phyloP scores from a whole-genome alignment of 1,140 invertebrate species.

The Dryas iulia region DNA sequence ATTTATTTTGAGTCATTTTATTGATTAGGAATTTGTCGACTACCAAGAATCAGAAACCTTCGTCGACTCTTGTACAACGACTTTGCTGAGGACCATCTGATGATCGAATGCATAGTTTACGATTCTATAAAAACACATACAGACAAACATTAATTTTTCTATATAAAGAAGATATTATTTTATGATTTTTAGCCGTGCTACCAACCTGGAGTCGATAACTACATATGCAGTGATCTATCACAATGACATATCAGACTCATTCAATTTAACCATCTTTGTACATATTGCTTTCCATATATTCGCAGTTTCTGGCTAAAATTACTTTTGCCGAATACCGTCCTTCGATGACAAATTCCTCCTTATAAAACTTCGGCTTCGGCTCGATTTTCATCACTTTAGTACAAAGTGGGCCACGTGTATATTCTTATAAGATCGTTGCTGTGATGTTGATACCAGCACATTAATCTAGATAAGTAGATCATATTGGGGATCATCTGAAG shows the following conservation, averaged over 20 bases:
- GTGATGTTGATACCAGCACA: constrained; percentile 23
- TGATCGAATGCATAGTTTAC: too few relatives aligned
- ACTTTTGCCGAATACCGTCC: constrained; percentile 5
- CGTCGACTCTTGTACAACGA: too few relatives aligned
- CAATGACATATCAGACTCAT: not conserved
- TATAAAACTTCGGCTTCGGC: not conserved
- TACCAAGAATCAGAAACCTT: too few relatives aligned
- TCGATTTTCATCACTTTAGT: constrained; percentile 6
- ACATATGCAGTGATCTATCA: not conserved
- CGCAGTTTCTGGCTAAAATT: constrained; percentile 12
- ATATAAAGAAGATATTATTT: too few relatives aligned
- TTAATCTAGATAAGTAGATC: constrained; percentile 67
- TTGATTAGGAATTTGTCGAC: too few relatives aligned
- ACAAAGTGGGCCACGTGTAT: constrained; percentile 5
- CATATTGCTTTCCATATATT: constrained; percentile 1
- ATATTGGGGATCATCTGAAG: constrained; percentile 57
- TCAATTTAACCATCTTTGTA: not conserved
- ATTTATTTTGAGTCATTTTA: too few relatives aligned
- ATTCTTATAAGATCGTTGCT: constrained; percentile 16
- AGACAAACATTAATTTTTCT: too few relatives aligned
- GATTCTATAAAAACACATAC: too few relatives aligned
- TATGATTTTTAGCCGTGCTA: not conserved
- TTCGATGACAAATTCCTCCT: constrained; percentile 9
- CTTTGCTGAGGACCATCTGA: too few relatives aligned
- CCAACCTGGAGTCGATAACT: not conserved